A percentile compares a stretch with the other conserved stretches of the same genome.
These are phyloP conservation scores for Pseudois nayaur DNA, from an alignment of 2,113 vertebrate species.

Conservation along the genomic window DNA sequence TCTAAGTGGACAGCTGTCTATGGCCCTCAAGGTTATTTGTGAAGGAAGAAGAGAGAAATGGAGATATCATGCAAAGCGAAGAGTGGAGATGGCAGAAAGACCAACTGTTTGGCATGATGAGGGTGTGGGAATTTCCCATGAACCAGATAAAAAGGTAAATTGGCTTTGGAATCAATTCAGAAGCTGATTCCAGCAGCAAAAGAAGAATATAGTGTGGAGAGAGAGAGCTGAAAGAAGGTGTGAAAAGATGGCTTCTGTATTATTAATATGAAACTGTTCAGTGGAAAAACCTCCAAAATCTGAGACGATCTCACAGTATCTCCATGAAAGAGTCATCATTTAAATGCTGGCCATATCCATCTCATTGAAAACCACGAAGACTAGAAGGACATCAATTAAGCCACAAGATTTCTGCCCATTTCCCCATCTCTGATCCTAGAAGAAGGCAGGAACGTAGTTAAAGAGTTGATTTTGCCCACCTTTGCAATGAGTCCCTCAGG, in stretches of 20 bases:
- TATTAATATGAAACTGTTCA: neutral
- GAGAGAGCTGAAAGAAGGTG: neutral
- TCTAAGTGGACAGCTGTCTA: neutral
- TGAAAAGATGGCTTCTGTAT: neutral
- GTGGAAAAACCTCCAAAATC: neutral
- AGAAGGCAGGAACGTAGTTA: neutral
- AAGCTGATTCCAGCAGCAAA: neutral
- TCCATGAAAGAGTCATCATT: neutral
- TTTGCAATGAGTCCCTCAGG: neutral
- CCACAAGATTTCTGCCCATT: neutral
- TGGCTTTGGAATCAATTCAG: neutral
- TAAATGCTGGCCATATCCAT: neutral
- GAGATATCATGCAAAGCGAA: neutral
- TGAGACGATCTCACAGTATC: neutral
- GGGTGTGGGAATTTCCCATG: neutral
- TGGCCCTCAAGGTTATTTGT: neutral
- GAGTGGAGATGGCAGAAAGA: neutral
- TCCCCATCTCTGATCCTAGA: neutral
- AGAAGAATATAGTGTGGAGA: neutral
- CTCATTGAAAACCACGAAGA: neutral
- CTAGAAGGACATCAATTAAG: neutral
- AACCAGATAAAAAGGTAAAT: neutral
- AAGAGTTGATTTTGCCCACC: neutral
- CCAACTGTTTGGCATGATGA: neutral
- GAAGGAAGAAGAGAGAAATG: neutral